These are phyloP conservation scores for Podilymbus podiceps DNA, from an alignment of 2,113 vertebrate genomes.

Conservation along the genomic window DNA sequence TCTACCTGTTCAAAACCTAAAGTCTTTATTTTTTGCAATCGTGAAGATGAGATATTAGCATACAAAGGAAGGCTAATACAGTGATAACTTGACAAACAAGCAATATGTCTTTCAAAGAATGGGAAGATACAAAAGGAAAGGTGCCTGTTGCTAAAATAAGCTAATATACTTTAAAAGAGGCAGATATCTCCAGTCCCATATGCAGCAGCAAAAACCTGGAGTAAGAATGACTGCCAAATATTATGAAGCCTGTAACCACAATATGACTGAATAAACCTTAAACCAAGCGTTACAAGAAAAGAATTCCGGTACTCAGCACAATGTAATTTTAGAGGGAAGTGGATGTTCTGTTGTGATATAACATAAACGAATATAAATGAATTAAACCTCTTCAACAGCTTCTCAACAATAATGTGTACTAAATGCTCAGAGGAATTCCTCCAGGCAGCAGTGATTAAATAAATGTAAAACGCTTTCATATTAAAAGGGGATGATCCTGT, in stretches of 20 bases:
- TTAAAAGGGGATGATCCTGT: neutral
- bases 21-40: neutral
- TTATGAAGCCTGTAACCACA: neutral
- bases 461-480: neutral
- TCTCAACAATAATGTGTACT: neutral
- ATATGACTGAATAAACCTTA: neutral
- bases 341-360: neutral
- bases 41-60: neutral
- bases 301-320: neutral
- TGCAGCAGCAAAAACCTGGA: neutral
- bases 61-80: neutral
- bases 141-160: neutral
- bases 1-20: neutral
- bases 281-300: neutral
- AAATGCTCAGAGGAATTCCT: neutral
- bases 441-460: neutral
- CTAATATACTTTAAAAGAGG: neutral
- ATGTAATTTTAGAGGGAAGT: neutral
- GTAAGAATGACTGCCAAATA: neutral
- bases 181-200: neutral
- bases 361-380: neutral
- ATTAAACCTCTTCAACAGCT: neutral
- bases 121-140: neutral
- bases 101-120: neutral
- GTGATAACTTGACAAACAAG: neutral